These are phyloP conservation scores for Empidonax alnorum DNA, from an alignment of 2,113 vertebrate genomes.

Conservation along the genomic window DNA sequence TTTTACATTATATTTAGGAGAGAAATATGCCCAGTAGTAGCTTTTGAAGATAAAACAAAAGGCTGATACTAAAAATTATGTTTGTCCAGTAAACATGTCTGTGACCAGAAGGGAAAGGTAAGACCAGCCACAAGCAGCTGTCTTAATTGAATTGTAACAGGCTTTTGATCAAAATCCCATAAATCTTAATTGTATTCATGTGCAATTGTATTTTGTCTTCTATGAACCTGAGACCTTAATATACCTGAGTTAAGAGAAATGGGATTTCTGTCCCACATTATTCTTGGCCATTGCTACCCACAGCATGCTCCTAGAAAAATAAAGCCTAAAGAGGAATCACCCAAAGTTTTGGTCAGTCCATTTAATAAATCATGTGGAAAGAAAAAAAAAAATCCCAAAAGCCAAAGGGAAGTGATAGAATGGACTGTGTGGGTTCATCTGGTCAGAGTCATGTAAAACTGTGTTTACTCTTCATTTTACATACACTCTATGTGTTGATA, in stretches of 20 bases:
- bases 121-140: not conserved
- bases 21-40: not conserved
- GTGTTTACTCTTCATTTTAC: slow-evolving; percentile 39
- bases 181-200: not conserved
- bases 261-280: not conserved
- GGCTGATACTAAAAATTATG: not conserved
- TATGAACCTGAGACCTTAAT: not conserved
- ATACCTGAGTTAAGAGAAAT: not conserved
- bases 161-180: not conserved
- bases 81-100: not conserved
- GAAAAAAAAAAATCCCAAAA: not conserved
- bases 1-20: not conserved
- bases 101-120: not conserved
- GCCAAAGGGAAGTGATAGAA: not conserved
- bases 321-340: not conserved
- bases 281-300: not conserved
- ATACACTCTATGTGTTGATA: slow-evolving; percentile 49
- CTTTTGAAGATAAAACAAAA: not conserved
- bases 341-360: not conserved
- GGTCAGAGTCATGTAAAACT: slow-evolving; percentile 22
- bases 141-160: not conserved
- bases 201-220: not conserved
- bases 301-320: not conserved
- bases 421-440: slow-evolving; percentile 26
- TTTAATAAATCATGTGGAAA: not conserved